These are phyloP conservation scores for Agonopterix heracliana DNA, from an alignment of 2,888 invertebrate genomes.

Conservation along the genomic window DNA sequence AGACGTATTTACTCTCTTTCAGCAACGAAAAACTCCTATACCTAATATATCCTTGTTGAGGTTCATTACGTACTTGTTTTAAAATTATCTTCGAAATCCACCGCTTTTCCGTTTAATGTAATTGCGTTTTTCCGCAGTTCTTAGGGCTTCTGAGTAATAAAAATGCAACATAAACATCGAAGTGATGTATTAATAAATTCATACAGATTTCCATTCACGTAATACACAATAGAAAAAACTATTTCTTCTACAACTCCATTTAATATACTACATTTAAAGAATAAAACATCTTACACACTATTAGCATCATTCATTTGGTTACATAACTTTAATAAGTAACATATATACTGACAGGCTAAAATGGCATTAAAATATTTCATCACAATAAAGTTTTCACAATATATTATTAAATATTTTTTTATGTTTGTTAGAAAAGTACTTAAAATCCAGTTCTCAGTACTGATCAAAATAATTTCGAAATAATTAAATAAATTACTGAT, in stretches of 20 bases:
- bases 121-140: too few species aligned
- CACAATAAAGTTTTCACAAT: constrained; percentile 57
- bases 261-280: constrained; percentile 45
- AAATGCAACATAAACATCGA: constrained; percentile 48
- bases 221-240: constrained; percentile 64
- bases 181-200: constrained; percentile 70
- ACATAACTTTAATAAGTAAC: constrained; percentile 64
- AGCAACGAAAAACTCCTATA: too few species aligned
- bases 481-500: constrained; percentile 11
- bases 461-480: constrained; percentile 18
- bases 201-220: constrained; percentile 67
- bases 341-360: constrained; percentile 66
- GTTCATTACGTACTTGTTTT: too few species aligned
- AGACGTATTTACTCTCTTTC: too few species aligned
- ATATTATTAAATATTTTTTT: constrained; percentile 47
- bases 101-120: too few species aligned
- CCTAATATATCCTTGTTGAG: too few species aligned
- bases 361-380: constrained; percentile 71
- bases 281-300: constrained; percentile 66
- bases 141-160: constrained; percentile 4
- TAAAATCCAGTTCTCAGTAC: constrained; percentile 13
- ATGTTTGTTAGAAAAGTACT: background rate
- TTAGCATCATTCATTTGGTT: constrained; percentile 74
- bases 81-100: too few species aligned
- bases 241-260: constrained; percentile 56